These are phyloP conservation scores for Protomyctophum bolini DNA, from an alignment of 2,113 vertebrate genomes.

Conservation along the genomic window DNA sequence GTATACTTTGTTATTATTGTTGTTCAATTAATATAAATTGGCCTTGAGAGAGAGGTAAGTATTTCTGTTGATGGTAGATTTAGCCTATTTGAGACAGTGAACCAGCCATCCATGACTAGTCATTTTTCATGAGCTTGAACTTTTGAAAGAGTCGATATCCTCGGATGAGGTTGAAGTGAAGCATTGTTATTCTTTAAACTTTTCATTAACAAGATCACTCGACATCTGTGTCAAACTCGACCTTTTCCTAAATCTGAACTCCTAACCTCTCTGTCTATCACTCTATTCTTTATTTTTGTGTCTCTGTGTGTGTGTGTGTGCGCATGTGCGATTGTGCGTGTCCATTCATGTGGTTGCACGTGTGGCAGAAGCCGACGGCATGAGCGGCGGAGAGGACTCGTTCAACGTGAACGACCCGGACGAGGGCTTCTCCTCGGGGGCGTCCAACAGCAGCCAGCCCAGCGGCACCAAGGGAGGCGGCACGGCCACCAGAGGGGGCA, in stretches of 20 bases:
- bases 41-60: neutral
- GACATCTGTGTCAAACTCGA: neutral
- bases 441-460: slow-evolving; percentile 96
- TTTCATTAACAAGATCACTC: neutral
- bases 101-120: neutral
- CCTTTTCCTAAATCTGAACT: neutral
- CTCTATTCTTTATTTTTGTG: slow-evolving; percentile 10
- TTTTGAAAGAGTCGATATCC: neutral
- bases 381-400: slow-evolving; percentile 90
- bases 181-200: neutral
- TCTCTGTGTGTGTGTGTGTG: slow-evolving; percentile 53
- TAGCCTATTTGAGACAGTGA: neutral
- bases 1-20: no score
- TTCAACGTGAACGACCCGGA: slow-evolving; percentile 93
- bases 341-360: no score
- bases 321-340: slow-evolving; percentile 44
- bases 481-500: slow-evolving; percentile 64
- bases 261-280: slow-evolving; percentile 18
- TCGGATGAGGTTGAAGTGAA: neutral
- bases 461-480: slow-evolving; percentile 79
- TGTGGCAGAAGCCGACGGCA: slow-evolving; percentile 84
- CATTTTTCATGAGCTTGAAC: neutral
- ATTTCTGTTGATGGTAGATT: neutral
- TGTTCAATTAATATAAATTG: no score
- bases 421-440: slow-evolving; percentile 97